phyloP scores from a whole-genome alignment of 2,888 invertebrate species.

The Andrena camellia region DNA sequence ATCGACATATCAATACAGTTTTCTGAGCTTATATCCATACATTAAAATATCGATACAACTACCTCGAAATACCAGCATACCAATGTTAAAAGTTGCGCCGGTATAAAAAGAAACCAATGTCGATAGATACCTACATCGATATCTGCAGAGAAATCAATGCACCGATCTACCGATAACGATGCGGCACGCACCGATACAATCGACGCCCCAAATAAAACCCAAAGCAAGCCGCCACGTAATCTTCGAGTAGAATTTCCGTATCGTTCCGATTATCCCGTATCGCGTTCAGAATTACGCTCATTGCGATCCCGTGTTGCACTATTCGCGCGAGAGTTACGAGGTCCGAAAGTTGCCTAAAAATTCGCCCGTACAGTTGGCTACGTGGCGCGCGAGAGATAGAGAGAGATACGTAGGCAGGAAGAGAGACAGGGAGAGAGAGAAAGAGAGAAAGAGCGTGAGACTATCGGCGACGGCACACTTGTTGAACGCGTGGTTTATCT shows the following conservation, averaged over 20 bases:
- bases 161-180: not conserved
- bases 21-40: not conserved
- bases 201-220: not conserved
- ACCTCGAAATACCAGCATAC: not conserved
- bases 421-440: slow-evolving; percentile 25
- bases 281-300: not conserved
- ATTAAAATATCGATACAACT: not conserved
- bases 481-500: slow-evolving; percentile 85
- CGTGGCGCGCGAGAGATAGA: not conserved
- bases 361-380: slow-evolving; percentile 11
- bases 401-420: not conserved
- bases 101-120: too few relatives aligned
- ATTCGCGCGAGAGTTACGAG: not conserved
- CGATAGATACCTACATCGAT: too few relatives aligned
- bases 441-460: slow-evolving; percentile 27
- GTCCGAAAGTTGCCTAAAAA: slow-evolving; percentile 27
- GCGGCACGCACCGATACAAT: not conserved
- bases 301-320: not conserved
- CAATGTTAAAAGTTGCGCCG: too few relatives aligned
- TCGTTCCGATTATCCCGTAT: not conserved
- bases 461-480: slow-evolving; percentile 84
- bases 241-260: not conserved
- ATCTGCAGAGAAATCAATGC: not conserved
- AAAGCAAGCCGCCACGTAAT: not conserved
- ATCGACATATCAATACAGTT: too few relatives aligned